A percentile compares a stretch with the other conserved stretches of the same genome.
Conservation (phyloP, 1,140 invertebrate species). For the Drosophila auraria region DNA sequence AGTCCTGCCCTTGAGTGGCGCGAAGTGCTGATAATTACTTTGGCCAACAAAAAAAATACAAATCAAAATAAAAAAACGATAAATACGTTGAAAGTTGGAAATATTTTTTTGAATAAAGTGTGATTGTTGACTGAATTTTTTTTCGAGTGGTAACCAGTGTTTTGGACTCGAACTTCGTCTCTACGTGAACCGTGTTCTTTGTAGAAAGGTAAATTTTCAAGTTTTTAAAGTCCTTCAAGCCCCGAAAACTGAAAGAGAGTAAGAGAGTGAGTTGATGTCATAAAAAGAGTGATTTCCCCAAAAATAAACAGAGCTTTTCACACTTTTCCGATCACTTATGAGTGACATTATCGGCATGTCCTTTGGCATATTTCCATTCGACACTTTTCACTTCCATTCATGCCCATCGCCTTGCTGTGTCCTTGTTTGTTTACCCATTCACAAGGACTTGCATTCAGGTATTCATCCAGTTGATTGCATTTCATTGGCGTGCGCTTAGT, state of each 20-base stretch:
- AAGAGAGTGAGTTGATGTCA: neutral
- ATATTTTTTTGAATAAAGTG: slow-evolving; percentile 4
- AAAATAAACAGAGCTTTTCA: neutral
- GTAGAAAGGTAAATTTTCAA: slow-evolving; percentile 23
- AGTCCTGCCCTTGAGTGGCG: slow-evolving; percentile 6
- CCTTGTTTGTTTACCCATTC: slow-evolving; percentile 4
- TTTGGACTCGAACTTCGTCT: neutral
- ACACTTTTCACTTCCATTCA: neutral
- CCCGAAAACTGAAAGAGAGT: neutral
- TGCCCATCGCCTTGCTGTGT: neutral
- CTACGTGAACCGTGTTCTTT: neutral
- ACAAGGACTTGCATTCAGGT: neutral
- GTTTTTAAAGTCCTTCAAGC: neutral
- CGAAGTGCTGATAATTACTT: slow-evolving; percentile 21
- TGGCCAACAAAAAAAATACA: neutral
- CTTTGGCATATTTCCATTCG: neutral
- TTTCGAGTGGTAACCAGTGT: slow-evolving; percentile 42
- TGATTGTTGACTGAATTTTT: slow-evolving; percentile 30
- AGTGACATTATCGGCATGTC: neutral
- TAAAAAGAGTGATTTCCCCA: neutral
- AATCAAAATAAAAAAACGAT: neutral
- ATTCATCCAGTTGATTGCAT: slow-evolving; percentile 11
- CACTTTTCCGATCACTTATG: neutral
- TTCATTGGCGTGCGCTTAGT: slow-evolving; percentile 1
- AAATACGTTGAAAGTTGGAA: neutral